Base-by-base conservation (phyloP, 2,797 vertebrate genomes). In the Sternarchorhynchus goeldii region DNA sequence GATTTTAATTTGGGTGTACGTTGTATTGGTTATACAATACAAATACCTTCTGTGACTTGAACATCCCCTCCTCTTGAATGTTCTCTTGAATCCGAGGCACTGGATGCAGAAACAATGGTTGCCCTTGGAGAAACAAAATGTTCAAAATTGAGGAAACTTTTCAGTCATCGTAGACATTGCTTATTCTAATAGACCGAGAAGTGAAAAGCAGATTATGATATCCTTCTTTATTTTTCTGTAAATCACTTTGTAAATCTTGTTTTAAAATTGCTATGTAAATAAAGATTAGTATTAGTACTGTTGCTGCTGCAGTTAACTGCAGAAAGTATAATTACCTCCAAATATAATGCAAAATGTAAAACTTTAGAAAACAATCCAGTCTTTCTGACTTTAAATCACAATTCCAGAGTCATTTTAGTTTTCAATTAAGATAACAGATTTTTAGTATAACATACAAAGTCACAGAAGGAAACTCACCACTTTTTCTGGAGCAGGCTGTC, bases 51-150 rank as follows among this genome's bases (percentile, higher is more conserved):
- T 78, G 82, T 32, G 81, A 71, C 79, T 93, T 94, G 77, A 92
- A 82, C 71, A 87, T 92, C 76, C 83, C 86, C 68, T 93, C 93
- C 0, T 92, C 88, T 83, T 91, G 85, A 5, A 92, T 84, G 58
- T 85, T 91, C 87, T 95, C 94, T 63, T 94, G 87, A 2, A 93
- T 93, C 75, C 89, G 91, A 85, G 90, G 92, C 76, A 93, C 94
- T 84, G 92, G 90, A 89, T 93, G 93, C 73, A 89, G 87, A 87
- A 93, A 94, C 77, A 90, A 88, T 88, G 85, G n/a, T 5, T 45
- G 59, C 17, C 75, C 81, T 81, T 75, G 14, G 14, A 73, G 6
- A 58, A 71, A 8, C 63, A 79, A 78, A 21, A 66, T 20, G n/a
- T 64, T 31, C 2, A 36, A 18, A 17, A n/a, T 36, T 17, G 16